These are phyloP conservation scores for Polydrusus cervinus DNA, from an alignment of 2,888 invertebrate genomes.

Conservation along the genomic window DNA sequence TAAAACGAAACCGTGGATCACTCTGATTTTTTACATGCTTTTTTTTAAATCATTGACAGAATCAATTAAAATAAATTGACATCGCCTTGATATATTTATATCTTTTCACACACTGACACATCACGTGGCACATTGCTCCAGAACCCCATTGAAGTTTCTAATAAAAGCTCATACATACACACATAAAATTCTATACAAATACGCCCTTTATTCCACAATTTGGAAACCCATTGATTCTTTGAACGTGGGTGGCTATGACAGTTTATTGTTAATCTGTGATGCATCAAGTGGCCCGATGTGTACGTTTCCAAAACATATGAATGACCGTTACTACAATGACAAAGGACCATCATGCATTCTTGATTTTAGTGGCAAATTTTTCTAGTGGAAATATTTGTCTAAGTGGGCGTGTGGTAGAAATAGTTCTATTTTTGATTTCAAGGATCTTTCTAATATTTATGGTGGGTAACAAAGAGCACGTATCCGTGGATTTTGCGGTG, in stretches of 20 bases:
- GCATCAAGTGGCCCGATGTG: constrained; percentile 27
- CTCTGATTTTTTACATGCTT: no score
- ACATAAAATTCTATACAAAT: constrained; percentile 21
- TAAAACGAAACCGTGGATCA: no score
- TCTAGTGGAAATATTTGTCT: background rate
- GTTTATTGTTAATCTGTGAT: constrained; percentile 17
- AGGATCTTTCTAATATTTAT: constrained; percentile 4
- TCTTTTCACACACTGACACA: constrained; percentile 6
- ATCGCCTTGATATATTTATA: constrained; percentile 12
- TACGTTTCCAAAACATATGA: constrained; percentile 38
- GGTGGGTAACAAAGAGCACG: background rate
- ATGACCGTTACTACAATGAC: constrained; percentile 30
- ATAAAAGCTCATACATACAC: constrained; percentile 24
- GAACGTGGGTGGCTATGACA: constrained; percentile 35
- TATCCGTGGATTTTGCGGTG: constrained; percentile 3
- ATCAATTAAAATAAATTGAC: no score
- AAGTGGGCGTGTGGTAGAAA: constrained; percentile 18
- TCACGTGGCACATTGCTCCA: constrained; percentile 10
- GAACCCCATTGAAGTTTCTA: constrained; percentile 20
- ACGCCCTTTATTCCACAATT: constrained; percentile 19
- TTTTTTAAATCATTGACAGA: no score
- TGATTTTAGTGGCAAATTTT: constrained; percentile 15
- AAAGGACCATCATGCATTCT: constrained; percentile 17
- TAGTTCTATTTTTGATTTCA: constrained; percentile 1
- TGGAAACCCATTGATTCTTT: constrained; percentile 27